Percentiles rank a stretch among this genome's conserved stretches.
These are phyloP conservation scores for Menidia menidia DNA, from an alignment of 2,797 vertebrate species.

Conservation along the genomic window DNA sequence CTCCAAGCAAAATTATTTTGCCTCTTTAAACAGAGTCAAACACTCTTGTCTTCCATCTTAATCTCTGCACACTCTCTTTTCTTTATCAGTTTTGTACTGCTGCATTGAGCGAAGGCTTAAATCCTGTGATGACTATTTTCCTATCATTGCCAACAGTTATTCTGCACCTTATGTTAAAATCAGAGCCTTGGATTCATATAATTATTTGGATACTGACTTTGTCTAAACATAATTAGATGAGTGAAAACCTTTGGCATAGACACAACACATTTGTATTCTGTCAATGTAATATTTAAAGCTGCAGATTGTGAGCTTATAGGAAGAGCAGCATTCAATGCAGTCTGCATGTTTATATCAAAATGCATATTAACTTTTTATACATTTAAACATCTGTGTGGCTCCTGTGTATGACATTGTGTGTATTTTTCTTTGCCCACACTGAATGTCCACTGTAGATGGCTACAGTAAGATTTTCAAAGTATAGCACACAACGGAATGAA, in stretches of 20 bases:
- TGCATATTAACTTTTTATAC: conserved; percentile 49
- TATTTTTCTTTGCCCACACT: conserved; percentile 11
- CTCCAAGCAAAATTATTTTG: conserved; percentile 43
- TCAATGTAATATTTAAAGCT: conserved; percentile 73
- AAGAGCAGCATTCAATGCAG: conserved; percentile 39
- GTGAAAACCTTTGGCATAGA: conserved; percentile 13
- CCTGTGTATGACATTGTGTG: conserved; percentile 17
- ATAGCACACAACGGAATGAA: not conserved
- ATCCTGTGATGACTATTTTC: conserved; percentile 24
- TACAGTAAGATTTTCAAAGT: conserved; percentile 2
- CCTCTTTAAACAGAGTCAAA: conserved; percentile 43
- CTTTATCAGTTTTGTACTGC: conserved; percentile 33
- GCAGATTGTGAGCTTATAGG: conserved; percentile 34
- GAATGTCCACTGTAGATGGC: not conserved
- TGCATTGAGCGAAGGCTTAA: conserved; percentile 23
- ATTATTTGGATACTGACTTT: conserved; percentile 32
- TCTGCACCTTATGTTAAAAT: conserved; percentile 27
- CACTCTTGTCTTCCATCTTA: conserved; percentile 46
- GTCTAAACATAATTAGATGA: conserved; percentile 26
- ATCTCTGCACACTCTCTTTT: conserved; percentile 49
- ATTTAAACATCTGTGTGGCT: conserved; percentile 38
- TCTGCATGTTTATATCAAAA: conserved; percentile 67
- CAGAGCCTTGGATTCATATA: conserved; percentile 9
- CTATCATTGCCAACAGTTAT: conserved; percentile 26
- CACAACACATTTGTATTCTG: conserved; percentile 25